These are phyloP conservation scores for Chelonus insularis DNA, from an alignment of 1,140 invertebrate genomes.

Conservation along the genomic window DNA sequence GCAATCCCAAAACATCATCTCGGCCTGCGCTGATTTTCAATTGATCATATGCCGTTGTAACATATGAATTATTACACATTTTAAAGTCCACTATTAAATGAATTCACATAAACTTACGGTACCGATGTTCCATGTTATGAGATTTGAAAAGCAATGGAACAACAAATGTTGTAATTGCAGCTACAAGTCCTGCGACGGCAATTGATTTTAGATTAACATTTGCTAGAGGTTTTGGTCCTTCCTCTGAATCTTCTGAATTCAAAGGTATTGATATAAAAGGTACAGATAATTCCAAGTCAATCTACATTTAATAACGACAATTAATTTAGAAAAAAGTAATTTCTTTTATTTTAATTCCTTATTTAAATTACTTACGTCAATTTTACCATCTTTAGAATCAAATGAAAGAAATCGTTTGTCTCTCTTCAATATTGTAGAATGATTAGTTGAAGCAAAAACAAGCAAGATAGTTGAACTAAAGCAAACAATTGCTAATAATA, in stretches of 20 bases:
- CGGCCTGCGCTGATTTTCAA: slow-evolving; percentile 28
- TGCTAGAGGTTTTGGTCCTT: slow-evolving; percentile 33
- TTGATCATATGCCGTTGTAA: background rate
- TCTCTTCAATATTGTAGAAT: background rate
- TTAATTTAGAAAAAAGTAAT: too few species aligned
- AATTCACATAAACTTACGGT: slow-evolving; percentile 33
- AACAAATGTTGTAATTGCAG: slow-evolving; percentile 35
- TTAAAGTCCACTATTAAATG: too few species aligned
- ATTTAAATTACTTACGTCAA: slow-evolving; percentile 43
- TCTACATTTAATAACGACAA: too few species aligned
- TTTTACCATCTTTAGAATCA: slow-evolving; percentile 34
- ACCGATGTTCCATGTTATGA: slow-evolving; percentile 27
- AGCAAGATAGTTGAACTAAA: background rate
- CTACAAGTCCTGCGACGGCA: slow-evolving; percentile 40
- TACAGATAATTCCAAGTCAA: slow-evolving; percentile 45
- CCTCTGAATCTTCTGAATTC: slow-evolving; percentile 18
- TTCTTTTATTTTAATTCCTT: too few species aligned
- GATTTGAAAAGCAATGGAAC: slow-evolving; percentile 41
- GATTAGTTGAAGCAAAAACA: background rate
- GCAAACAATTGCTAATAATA: background rate
- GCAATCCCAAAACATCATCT: slow-evolving; percentile 28
- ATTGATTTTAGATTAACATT: slow-evolving; percentile 45
- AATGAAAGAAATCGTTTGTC: slow-evolving; percentile 41
- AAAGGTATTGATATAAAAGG: slow-evolving; percentile 51
- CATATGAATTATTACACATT: background rate